A percentile compares a stretch with the other conserved stretches of the same genome.
These are phyloP conservation scores for Dendrophyllia cribrosa DNA, from an alignment of 64 coral and sea anemone genomes.

Conservation along the genomic window DNA sequence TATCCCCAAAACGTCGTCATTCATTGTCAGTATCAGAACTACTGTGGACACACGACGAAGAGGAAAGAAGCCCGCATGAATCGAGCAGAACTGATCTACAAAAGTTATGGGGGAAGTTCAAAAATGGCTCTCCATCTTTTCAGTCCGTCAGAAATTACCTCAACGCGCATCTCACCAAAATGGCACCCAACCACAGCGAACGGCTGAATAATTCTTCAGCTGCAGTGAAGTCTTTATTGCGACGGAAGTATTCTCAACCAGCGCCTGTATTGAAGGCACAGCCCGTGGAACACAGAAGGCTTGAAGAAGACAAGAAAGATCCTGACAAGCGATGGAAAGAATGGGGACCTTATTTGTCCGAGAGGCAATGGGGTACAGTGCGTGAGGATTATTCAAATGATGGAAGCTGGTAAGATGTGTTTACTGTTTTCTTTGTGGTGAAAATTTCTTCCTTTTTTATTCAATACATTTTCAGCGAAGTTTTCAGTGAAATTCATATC, in stretches of 20 bases:
- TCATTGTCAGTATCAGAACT: neutral
- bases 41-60: neutral
- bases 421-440: neutral
- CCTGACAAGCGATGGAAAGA: constrained; percentile 59
- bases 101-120: neutral
- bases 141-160: neutral
- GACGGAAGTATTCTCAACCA: constrained; percentile 5
- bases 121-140: neutral
- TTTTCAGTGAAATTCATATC: no score
- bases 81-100: neutral
- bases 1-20: neutral
- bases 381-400: constrained; percentile 87
- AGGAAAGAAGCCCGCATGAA: neutral
- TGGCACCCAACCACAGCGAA: neutral
- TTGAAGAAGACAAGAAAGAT: constrained; percentile 56
- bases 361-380: constrained; percentile 92
- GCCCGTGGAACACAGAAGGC: constrained; percentile 56
- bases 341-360: constrained; percentile 86
- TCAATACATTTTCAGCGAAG: no score
- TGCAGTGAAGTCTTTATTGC: no score
- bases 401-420: constrained; percentile 64
- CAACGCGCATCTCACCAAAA: neutral
- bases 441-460: no score
- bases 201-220: no score
- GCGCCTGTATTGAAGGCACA: neutral